phyloP scores from a whole-genome alignment of 2,888 invertebrate genomes.

The Tineola bisselliella region DNA sequence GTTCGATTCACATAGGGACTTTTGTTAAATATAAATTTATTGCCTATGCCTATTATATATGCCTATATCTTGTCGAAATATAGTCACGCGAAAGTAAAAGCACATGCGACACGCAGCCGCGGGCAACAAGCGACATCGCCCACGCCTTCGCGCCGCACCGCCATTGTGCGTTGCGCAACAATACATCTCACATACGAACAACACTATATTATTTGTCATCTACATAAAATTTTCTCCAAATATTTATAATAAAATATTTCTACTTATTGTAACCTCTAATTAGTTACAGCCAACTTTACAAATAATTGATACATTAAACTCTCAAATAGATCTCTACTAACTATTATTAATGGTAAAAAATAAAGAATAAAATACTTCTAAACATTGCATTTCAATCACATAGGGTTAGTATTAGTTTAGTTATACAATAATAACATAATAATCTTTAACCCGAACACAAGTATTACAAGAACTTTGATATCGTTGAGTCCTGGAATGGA shows the following conservation, averaged over 20 bases:
- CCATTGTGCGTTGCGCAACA: slow-evolving; percentile 28
- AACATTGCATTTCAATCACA: slow-evolving; percentile 70
- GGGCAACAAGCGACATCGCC: neutral
- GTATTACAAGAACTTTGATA: slow-evolving; percentile 65
- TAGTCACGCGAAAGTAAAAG: neutral
- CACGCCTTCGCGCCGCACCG: neutral
- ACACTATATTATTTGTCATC: slow-evolving; percentile 45
- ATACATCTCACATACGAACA: slow-evolving; percentile 58
- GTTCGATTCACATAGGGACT: slow-evolving; percentile 67
- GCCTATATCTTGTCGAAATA: no score
- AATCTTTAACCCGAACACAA: slow-evolving; percentile 66
- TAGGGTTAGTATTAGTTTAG: slow-evolving; percentile 68
- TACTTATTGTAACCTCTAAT: slow-evolving; percentile 67
- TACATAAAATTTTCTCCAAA: slow-evolving; percentile 68
- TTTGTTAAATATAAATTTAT: slow-evolving; percentile 62
- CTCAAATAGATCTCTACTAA: slow-evolving; percentile 68
- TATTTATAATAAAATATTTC: slow-evolving; percentile 67
- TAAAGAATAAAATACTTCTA: slow-evolving; percentile 69
- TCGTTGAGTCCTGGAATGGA: slow-evolving; percentile 68
- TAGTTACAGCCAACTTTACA: slow-evolving; percentile 69
- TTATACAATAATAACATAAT: slow-evolving; percentile 66
- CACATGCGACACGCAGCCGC: slow-evolving; percentile 18
- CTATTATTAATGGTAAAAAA: slow-evolving; percentile 68
- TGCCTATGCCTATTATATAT: slow-evolving; percentile 50
- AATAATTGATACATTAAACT: slow-evolving; percentile 70